These are phyloP conservation scores for Echinarachnius parma DNA, from an alignment of 53 echinoderm and acorn worm genomes.

Conservation along the genomic window DNA sequence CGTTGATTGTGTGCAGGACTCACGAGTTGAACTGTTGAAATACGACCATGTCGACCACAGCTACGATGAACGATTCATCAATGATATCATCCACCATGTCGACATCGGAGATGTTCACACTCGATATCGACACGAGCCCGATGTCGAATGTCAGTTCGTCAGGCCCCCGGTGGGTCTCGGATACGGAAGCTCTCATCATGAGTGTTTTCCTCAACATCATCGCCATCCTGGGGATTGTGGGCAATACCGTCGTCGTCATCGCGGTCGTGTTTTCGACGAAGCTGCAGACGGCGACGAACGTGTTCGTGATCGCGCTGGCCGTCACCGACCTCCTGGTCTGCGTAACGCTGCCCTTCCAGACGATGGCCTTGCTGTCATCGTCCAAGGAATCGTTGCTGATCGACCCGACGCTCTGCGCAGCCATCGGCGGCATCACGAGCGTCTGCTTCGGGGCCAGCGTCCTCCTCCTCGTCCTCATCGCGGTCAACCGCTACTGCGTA, in stretches of 20 bases:
- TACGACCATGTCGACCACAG: slow-evolving; percentile 1
- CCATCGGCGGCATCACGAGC: slow-evolving; percentile 36
- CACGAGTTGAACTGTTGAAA: too few relatives aligned
- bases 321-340: slow-evolving; percentile 37
- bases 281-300: slow-evolving; percentile 33
- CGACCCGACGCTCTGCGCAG: slow-evolving; percentile 33
- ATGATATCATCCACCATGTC: slow-evolving; percentile 6
- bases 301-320: slow-evolving; percentile 37
- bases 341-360: slow-evolving; percentile 31
- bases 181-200: slow-evolving; percentile 20
- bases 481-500: slow-evolving; percentile 37
- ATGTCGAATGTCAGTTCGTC: not conserved
- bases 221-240: slow-evolving; percentile 29
- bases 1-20: too few relatives aligned
- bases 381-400: slow-evolving; percentile 23
- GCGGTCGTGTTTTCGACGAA: slow-evolving; percentile 28
- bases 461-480: slow-evolving; percentile 36
- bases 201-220: slow-evolving; percentile 38
- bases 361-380: slow-evolving; percentile 14
- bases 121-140: not conserved
- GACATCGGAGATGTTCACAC: not conserved
- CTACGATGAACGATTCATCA: not conserved
- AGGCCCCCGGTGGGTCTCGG: slow-evolving; percentile 1
- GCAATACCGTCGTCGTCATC: slow-evolving; percentile 34
- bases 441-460: slow-evolving; percentile 39